Conservation (phyloP, 2,113 vertebrate genomes). For the Python bivittatus region DNA sequence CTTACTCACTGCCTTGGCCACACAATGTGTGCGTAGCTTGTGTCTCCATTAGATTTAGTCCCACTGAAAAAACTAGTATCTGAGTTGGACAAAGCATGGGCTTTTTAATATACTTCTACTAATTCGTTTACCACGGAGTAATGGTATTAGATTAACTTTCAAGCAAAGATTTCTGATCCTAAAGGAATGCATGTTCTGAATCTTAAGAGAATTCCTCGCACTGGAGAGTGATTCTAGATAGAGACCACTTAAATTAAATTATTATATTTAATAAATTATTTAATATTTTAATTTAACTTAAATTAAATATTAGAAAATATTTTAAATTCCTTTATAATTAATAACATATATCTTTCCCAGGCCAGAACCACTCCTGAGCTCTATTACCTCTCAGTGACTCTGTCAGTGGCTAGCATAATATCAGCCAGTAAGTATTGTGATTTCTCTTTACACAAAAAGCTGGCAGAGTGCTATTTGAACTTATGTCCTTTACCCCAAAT, state of each 20-base stretch:
- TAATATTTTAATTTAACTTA: too few relatives aligned
- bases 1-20: conserved; percentile 73
- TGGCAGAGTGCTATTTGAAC: too few relatives aligned
- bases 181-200: not conserved
- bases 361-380: conserved; percentile 63
- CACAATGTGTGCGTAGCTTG: conserved; percentile 74
- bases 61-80: not conserved
- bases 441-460: not conserved
- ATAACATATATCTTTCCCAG: conserved; percentile 27
- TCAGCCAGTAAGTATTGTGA: conserved; percentile 48
- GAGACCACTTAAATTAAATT: not conserved
- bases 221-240: not conserved
- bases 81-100: not conserved
- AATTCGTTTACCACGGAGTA: not conserved
- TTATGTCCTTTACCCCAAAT: not conserved
- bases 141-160: not conserved
- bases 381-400: conserved; percentile 54
- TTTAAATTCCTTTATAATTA: not conserved
- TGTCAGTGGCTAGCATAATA: conserved; percentile 47
- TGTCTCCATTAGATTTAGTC: not conserved
- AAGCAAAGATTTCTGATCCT: not conserved
- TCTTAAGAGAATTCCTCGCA: not conserved
- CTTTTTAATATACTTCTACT: not conserved
- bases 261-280: too few relatives aligned
- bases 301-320: not conserved